Percentiles rank a stretch among this genome's conserved stretches.
Conservation (phyloP, 35 echinoderm and acorn worm genomes). For the Amphiura filiformis region DNA sequence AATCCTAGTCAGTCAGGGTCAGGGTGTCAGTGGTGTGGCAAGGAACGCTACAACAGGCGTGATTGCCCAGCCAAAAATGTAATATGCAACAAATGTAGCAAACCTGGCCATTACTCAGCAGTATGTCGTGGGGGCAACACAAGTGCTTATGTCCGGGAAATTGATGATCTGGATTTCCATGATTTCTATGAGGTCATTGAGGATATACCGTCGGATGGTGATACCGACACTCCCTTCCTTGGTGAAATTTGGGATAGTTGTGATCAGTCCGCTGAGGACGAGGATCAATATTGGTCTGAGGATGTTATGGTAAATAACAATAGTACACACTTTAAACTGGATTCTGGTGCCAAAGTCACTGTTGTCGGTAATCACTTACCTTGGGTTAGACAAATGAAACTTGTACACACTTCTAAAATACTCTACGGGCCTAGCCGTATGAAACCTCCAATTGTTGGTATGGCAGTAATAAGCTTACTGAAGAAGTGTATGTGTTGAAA, state of each 20-base stretch:
- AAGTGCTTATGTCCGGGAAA: background rate
- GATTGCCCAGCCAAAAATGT: conserved; percentile 14
- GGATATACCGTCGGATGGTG: background rate
- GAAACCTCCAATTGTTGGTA: background rate
- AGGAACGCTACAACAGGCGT: background rate
- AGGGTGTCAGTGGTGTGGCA: conserved; percentile 11
- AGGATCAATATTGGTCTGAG: conserved; percentile 19
- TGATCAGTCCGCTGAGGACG: background rate
- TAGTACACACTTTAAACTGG: conserved; percentile 16
- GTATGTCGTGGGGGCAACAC: background rate
- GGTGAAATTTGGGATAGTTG: background rate
- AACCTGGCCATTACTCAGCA: background rate
- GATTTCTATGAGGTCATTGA: background rate
- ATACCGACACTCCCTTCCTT: conserved; percentile 5
- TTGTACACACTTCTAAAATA: background rate
- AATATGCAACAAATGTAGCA: background rate
- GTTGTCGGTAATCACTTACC: conserved; percentile 10
- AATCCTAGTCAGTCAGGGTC: background rate
- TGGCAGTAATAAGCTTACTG: background rate
- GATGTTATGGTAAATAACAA: conserved; percentile 10
- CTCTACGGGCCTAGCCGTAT: background rate
- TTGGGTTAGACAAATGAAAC: background rate
- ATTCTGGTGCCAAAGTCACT: conserved; percentile 21
- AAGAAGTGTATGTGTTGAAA: conserved; percentile 42
- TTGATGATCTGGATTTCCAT: background rate